Percentiles rank a stretch among this genome's conserved stretches.
Evolutionary conservation across 2,888 invertebrate genomes (phyloP).

Genomic region (Beris chalybata): DNA sequence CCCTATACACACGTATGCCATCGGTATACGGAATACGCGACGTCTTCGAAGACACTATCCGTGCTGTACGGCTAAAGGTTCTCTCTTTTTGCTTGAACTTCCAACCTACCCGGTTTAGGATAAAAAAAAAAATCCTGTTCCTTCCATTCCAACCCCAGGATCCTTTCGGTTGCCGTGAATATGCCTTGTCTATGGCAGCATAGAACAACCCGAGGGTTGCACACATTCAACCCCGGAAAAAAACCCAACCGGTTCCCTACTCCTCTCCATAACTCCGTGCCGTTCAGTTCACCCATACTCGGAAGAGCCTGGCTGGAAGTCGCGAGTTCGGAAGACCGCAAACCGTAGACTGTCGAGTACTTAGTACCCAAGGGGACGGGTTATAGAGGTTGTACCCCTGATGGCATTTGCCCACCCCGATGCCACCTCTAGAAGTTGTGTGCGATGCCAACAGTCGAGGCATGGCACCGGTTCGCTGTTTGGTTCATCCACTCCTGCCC

Average conservation of each 20-base stretch:
- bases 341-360: no score
- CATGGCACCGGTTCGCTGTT: constrained; percentile 30
- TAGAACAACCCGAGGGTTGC: background rate
- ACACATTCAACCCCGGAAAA: background rate
- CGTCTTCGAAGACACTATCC: background rate
- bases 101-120: constrained; percentile 1
- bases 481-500: constrained; percentile 29
- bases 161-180: background rate
- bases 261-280: background rate
- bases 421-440: constrained; percentile 35
- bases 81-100: constrained; percentile 30
- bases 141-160: constrained; percentile 15
- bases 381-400: constrained; percentile 31
- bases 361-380: constrained; percentile 19
- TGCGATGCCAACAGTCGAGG: background rate
- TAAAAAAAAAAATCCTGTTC: background rate
- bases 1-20: constrained; percentile 8
- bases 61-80: constrained; percentile 19
- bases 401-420: constrained; percentile 33
- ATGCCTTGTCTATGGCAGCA: background rate
- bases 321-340: constrained; percentile 6
- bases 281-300: constrained; percentile 9
- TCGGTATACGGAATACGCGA: background rate
- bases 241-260: constrained; percentile 15
- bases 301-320: no score